These are phyloP conservation scores for Microctonus brassicae DNA, from an alignment of 2,888 invertebrate genomes.

Conservation along the genomic window DNA sequence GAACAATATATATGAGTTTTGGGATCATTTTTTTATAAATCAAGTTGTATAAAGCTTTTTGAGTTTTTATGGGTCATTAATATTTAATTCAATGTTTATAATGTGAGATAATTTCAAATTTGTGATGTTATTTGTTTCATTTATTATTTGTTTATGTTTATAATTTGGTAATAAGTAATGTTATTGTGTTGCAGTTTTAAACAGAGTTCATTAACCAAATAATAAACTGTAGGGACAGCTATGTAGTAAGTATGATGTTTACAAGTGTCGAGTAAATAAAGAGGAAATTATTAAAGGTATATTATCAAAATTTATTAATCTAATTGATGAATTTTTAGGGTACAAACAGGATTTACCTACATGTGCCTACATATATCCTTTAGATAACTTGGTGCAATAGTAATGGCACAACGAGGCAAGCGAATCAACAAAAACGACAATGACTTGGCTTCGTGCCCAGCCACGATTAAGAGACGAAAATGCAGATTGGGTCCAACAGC, in stretches of 20 bases:
- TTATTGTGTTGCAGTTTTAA: constrained; percentile 59
- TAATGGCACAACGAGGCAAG: constrained; percentile 84
- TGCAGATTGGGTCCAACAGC: constrained; percentile 74
- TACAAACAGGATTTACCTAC: constrained; percentile 62
- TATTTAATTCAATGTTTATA: too few species aligned
- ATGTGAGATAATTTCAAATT: too few species aligned
- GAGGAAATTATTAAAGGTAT: too few species aligned
- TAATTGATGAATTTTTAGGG: constrained; percentile 50
- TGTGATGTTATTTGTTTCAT: neutral
- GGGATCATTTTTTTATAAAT: too few species aligned
- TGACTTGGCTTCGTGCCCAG: constrained; percentile 74
- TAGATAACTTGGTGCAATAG: constrained; percentile 68
- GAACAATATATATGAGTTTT: too few species aligned
- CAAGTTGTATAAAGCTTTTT: too few species aligned
- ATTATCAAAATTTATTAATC: neutral
- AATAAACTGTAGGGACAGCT: constrained; percentile 69
- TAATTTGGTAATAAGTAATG: constrained; percentile 6
- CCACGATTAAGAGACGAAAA: constrained; percentile 81
- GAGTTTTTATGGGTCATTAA: too few species aligned
- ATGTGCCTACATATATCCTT: constrained; percentile 64
- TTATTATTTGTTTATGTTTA: too few species aligned
- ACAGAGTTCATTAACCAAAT: constrained; percentile 63
- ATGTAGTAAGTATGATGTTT: constrained; percentile 74
- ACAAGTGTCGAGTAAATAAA: neutral
- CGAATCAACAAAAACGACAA: constrained; percentile 80